Base-by-base conservation (phyloP, 1,140 invertebrate species). In the Phymorhynchus buccinoides region DNA sequence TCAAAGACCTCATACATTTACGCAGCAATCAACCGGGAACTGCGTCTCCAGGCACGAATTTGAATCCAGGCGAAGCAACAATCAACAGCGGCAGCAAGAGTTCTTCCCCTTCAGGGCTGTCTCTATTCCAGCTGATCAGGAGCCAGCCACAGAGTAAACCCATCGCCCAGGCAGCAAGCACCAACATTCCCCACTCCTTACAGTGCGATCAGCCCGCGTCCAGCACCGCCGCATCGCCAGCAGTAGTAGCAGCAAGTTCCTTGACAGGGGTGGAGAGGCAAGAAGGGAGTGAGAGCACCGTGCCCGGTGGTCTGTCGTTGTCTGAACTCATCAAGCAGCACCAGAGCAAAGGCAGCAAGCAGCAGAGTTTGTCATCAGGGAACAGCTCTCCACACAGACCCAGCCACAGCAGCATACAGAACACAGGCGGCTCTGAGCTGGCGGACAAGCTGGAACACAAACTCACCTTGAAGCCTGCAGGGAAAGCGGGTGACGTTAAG, bases 321-420 rank as follows among this genome's bases (percentile, higher is more conserved):
- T 83, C 86, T 80, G 81, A 86, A 22, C 42, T 88, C 4, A 71
- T 87, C 6, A 84, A 85, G 44, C 78, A 87, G 39, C 86, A 87
- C 68, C 35, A 77, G 52, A 16, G 80, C 27, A n/a, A n/a, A 82
- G 37, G 37, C 41, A 30, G 27, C 41, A 82, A 68, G 27, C 80
- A 56, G 14, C 7, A 32, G 3, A 7, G 22, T 35, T 30, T 35
- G 35, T 32, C 56, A 27, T 66, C n/a, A n/a, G 44, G 3, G 27
- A 81, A 66, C 75, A 35, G 75, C 77, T 2, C 30, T 41, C 16
- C 37, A 71, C 68, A 6, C 4, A 27, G 27, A 7, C 41, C 44
- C 30, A 44, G 22, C 42, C 27, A 16, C 9, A 42, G 30, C 41
- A 78, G 16, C 37, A n/a, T 12, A 37, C 22, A 3, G 1, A n/a